Conservation (phyloP, 2,797 vertebrate genomes). For the Thaleichthys pacificus region DNA sequence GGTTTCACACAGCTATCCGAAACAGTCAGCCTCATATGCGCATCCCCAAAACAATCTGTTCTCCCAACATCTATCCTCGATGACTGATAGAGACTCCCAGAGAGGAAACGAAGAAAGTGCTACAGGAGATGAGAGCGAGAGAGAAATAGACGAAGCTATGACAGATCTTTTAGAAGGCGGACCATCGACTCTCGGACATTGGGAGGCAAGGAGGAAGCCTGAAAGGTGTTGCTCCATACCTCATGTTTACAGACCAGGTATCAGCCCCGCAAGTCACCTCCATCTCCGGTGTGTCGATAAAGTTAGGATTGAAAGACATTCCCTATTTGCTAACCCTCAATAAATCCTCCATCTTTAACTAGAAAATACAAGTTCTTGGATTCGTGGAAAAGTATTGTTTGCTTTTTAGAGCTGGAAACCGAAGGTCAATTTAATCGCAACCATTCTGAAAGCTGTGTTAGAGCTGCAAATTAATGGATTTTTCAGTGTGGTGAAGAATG, state of each 20-base stretch:
- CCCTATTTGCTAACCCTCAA: no score
- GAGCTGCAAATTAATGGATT: no score
- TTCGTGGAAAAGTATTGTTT: no score
- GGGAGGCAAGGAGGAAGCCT: conserved; percentile 54
- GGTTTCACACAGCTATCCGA: conserved; percentile 13
- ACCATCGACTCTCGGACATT: conserved; percentile 52
- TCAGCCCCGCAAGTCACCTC: conserved; percentile 28
- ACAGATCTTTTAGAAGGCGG: conserved; percentile 43
- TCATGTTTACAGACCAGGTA: conserved; percentile 41
- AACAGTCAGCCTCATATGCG: conserved; percentile 47
- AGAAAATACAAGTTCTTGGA: no score
- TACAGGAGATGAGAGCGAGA: conserved; percentile 43
- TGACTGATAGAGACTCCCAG: conserved; percentile 61
- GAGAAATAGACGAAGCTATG: conserved; percentile 1
- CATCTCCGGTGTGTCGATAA: no score
- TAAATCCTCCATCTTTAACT: no score
- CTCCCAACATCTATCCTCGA: conserved; percentile 46
- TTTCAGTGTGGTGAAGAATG: no score
- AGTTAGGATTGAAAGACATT: no score
- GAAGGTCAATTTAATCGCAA: no score
- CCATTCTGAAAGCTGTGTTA: no score
- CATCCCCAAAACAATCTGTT: conserved; percentile 28
- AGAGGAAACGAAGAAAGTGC: conserved; percentile 63
- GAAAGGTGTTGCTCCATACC: conserved; percentile 45
- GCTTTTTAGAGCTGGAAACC: no score